These are phyloP conservation scores for Ictidomys tridecemlineatus DNA, from an alignment of 2,113 vertebrate species.

Conservation along the genomic window DNA sequence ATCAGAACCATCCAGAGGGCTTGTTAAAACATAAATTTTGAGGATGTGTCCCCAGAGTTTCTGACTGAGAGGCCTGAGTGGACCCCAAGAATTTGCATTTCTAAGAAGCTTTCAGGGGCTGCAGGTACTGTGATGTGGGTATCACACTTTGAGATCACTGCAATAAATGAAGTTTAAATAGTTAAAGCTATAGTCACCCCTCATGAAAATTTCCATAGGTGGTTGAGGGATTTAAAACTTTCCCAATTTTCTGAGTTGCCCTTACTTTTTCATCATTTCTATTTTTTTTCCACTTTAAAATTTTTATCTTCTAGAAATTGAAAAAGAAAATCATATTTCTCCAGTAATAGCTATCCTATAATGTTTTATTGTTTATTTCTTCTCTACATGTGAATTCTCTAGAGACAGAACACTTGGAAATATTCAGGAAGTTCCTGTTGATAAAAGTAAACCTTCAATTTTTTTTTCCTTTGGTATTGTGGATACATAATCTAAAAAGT, in stretches of 20 bases:
- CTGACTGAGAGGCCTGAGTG: not conserved
- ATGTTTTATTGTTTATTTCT: slow-evolving; percentile 65
- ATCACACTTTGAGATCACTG: not conserved
- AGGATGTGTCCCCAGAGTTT: not conserved
- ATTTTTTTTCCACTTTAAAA: slow-evolving; percentile 50
- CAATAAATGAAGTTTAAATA: not conserved
- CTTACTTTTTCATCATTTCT: slow-evolving; percentile 50
- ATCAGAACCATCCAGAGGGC: not conserved
- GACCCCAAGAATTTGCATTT: not conserved
- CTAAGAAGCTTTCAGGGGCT: not conserved
- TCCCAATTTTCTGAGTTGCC: slow-evolving; percentile 23
- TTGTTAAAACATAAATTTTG: not conserved
- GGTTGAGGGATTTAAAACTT: slow-evolving; percentile 41
- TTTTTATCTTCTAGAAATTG: slow-evolving; percentile 60
- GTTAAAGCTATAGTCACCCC: not conserved
- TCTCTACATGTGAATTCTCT: slow-evolving; percentile 49
- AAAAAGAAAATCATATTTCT: slow-evolving; percentile 69
- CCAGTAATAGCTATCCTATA: slow-evolving; percentile 9
- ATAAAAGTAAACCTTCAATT: slow-evolving; percentile 26
- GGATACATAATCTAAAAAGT: not conserved
- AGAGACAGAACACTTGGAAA: slow-evolving; percentile 51
- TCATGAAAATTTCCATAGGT: not conserved
- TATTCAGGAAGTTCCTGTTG: not conserved
- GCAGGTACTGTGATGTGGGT: not conserved
- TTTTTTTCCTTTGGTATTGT: not conserved